A percentile compares a stretch with the other conserved stretches of the same genome.
Conservation (phyloP, 2,113 vertebrate species). For the Philantomba maxwellii region DNA sequence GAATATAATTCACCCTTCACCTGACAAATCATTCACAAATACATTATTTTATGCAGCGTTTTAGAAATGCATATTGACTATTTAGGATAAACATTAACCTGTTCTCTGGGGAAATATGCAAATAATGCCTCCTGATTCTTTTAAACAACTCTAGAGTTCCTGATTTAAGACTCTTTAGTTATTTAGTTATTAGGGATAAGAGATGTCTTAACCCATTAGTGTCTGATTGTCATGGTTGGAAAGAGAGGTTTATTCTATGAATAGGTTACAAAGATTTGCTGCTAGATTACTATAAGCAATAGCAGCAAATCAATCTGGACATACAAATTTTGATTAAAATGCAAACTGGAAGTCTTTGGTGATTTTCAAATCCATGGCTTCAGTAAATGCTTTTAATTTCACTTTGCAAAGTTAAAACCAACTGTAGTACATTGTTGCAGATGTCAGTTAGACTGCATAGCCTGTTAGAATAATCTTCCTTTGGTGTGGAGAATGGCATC, state of each 20-base stretch:
- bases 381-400: not conserved
- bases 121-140: not conserved
- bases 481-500: not conserved
- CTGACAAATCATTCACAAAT: slow-evolving; percentile 36
- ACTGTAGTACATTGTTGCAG: not conserved
- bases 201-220: not conserved
- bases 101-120: not conserved
- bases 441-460: not conserved
- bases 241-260: not conserved
- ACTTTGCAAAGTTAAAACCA: not conserved
- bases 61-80: not conserved
- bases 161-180: not conserved
- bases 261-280: not conserved
- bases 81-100: not conserved
- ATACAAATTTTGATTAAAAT: not conserved
- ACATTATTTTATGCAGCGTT: not conserved
- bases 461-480: not conserved
- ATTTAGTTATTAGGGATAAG: not conserved
- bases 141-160: not conserved
- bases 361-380: not conserved
- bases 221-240: not conserved
- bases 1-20: slow-evolving; percentile 18
- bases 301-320: not conserved
- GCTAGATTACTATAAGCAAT: not conserved
- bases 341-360: not conserved